Evolutionary conservation across 2,888 invertebrate genomes (phyloP).

Genomic region (Agrilus mali): DNA sequence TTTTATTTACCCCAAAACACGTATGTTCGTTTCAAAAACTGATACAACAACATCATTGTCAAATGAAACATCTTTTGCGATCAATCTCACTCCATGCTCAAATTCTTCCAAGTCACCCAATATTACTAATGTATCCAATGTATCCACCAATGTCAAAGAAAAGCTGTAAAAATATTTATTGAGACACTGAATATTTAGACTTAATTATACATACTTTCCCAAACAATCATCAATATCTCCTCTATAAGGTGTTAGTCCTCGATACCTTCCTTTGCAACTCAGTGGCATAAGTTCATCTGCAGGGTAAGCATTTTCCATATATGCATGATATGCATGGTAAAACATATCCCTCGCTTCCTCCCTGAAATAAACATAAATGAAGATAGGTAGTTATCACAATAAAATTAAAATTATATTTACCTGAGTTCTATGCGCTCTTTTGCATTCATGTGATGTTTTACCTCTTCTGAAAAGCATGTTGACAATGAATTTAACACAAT

Average conservation of each 20-base stretch:
- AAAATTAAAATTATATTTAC: slow-evolving; percentile 32
- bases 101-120: slow-evolving; percentile 91
- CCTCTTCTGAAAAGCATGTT: slow-evolving; percentile 14
- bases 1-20: slow-evolving; percentile 76
- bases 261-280: slow-evolving; percentile 82
- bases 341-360: slow-evolving; percentile 92
- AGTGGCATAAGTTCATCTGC: slow-evolving; percentile 98
- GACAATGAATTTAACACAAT: slow-evolving; percentile 5
- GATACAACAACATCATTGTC: slow-evolving; percentile 92
- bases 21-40: slow-evolving; percentile 96
- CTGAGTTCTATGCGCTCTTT: slow-evolving; percentile 51
- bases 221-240: slow-evolving; percentile 95
- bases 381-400: neutral
- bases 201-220: slow-evolving; percentile 70
- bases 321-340: slow-evolving; percentile 89
- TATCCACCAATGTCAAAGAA: slow-evolving; percentile 89
- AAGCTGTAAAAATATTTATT: slow-evolving; percentile 54
- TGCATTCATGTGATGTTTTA: slow-evolving; percentile 41
- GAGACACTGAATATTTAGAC: neutral
- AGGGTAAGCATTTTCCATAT: slow-evolving; percentile 96
- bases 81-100: slow-evolving; percentile 75
- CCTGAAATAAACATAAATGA: slow-evolving; percentile 38
- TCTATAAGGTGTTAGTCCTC: slow-evolving; percentile 79
- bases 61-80: slow-evolving; percentile 79
- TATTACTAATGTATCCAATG: slow-evolving; percentile 83